Evolutionary conservation across 2,888 invertebrate genomes (phyloP), one percentile per base, ranked within the genome.

Genomic region (Drosophila subquinaria): DNA sequence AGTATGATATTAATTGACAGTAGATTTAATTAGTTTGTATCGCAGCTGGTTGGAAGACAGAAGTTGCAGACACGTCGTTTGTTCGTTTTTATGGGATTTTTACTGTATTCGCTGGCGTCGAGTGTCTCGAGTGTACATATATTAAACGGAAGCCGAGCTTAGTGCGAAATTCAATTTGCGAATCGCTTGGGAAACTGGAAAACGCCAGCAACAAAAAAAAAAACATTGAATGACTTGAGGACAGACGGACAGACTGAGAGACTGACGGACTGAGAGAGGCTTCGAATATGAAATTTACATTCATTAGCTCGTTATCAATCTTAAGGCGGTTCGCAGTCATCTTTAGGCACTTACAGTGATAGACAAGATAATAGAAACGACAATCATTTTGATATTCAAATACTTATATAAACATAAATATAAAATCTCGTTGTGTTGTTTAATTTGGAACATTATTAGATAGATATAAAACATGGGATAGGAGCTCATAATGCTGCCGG

Each of bases 271-370:
- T 45, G 76, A 62, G 71, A 70, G 60, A 40, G 47, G 42, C 20
- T 33, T 69, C 52, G 69, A 74, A 79, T 89, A 90, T 88, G 85
- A 89, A 91, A 90, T 91, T 90, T 89, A 90, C 91, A 91, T 91
- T 91, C 91, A 91, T 91, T 91, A 90, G 80, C 69, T 81, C 88
- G 90, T 88, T 91, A 91, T 91, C 90, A 91, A 91, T 91, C 90
- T 91, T 89, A 75, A 79, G 84, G 88, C 84, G 73, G 60, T 69
- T 66, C 57, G 70, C 52, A 75, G 74, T 74, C 80, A 71, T 72
- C 65, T 77, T 62, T 57, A 52, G 69, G 43, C 70, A 69, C 77
- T 66, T 66, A 27, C 27, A 27, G 5, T 27, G 27, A 27, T 1
- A 5, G 27, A 27, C 0, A 0, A 27, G 5, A 27, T 27, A 1